Evolutionary conservation across 2,113 vertebrate species (phyloP), one percentile per base, ranked within the genome.

Genomic region (Sander lucioperca): DNA sequence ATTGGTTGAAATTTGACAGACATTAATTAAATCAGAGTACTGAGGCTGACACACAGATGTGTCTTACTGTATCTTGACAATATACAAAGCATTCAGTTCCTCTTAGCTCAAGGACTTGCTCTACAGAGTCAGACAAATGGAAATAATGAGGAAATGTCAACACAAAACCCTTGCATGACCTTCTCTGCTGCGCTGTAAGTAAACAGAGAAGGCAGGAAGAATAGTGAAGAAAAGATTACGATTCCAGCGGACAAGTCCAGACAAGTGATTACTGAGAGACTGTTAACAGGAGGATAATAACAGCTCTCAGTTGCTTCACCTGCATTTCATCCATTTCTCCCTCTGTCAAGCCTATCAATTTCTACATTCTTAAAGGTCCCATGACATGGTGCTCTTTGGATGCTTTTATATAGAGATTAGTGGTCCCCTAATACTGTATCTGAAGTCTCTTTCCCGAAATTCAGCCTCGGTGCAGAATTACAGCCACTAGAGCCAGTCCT

Each of bases 261-360:
- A 88, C 93, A 88, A 54, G 85, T 50, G 54, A 68, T 77, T 8
- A 66, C 43, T 43, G 75, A 2, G 2, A 81, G 81, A 70, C 57
- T 7, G 74, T 56, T 62, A 66, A 70, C 57, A 69, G 78, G 3
- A 61, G 39, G 50, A 66, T 73, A 88, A 89, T 89, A 89, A 86
- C 78, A 87, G 74, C 39, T 71, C 33, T 69, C 51, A 36, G 45
- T 48, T 54, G 36, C 72, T 82, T 88, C 64, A 86, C 73, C 84
- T 82, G 82, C 90, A 94, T 92, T 90, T 91, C 77, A 61, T 25
- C 50, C 81, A 73, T 88, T 74, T 63, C 69, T 82, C 54, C 47
- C 43, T 70, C 61, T 21, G 39, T 65, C 62, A 39, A 53, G 8
- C 64, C 84, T 61, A 63, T 75, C 62, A 65, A 64, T 74, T 62